Evolutionary conservation across 2,113 vertebrate genomes (phyloP).

Genomic region (Baryphthengus martii): DNA sequence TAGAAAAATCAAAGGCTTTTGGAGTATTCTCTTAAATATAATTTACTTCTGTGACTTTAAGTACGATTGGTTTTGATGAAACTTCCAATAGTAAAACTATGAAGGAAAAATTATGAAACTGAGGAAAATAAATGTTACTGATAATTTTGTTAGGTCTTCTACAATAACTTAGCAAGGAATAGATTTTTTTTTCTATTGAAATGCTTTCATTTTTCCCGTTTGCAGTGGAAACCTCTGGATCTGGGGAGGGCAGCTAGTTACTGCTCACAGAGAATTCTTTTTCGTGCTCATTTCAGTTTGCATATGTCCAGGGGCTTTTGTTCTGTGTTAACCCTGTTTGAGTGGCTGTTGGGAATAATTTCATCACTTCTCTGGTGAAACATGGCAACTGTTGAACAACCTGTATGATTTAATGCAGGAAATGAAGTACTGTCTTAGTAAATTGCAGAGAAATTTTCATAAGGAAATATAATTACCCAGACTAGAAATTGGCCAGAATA

Average conservation of each 20-base stretch:
- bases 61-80: not conserved
- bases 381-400: not conserved
- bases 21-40: not conserved
- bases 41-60: not conserved
- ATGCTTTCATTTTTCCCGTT: not conserved
- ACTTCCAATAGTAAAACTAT: not conserved
- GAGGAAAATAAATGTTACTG: not conserved
- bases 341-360: not conserved
- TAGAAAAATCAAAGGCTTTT: not conserved
- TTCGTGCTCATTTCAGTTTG: not conserved
- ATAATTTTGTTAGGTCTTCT: not conserved
- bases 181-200: not conserved
- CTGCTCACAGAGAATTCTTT: not conserved
- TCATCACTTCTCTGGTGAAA: not conserved
- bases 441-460: not conserved
- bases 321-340: not conserved
- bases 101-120: not conserved
- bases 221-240: not conserved
- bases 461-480: constrained; percentile 16
- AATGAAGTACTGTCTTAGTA: constrained; percentile 12
- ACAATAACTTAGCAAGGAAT: not conserved
- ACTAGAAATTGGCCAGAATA: not conserved
- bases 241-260: not conserved
- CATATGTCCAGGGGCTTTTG: not conserved
- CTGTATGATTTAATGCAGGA: not conserved